phyloP scores from a whole-genome alignment of 2,797 vertebrate species.

The Chlorospingus flavigularis region DNA sequence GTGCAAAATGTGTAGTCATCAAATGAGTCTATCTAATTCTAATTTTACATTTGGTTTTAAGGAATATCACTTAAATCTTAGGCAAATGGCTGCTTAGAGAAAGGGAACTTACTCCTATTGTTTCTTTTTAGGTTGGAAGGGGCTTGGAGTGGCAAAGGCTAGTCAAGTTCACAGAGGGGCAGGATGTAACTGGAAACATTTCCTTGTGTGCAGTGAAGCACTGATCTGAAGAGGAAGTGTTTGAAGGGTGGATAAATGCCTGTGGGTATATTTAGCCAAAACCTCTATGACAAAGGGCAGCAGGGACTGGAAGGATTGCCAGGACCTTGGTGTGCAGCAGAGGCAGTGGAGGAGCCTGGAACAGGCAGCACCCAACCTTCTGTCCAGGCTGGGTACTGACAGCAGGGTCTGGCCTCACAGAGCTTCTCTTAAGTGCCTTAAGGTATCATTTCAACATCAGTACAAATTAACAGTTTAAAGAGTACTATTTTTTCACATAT shows the following conservation, averaged over 20 bases:
- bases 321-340: background rate
- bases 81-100: background rate
- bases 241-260: conserved; percentile 40
- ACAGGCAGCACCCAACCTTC: background rate
- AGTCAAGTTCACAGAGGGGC: background rate
- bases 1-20: background rate
- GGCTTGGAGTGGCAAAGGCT: background rate
- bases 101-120: background rate
- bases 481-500: background rate
- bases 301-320: background rate
- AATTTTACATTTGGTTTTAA: background rate
- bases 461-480: background rate
- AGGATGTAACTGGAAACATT: conserved; percentile 24
- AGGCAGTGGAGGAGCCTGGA: background rate
- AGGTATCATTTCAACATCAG: background rate
- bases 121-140: background rate
- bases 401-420: background rate
- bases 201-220: background rate
- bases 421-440: too few relatives aligned
- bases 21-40: background rate
- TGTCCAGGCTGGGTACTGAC: background rate
- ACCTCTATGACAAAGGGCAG: background rate
- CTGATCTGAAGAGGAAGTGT: conserved; percentile 6
- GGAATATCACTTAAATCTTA: background rate
- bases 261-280: conserved; percentile 23